Conservation (phyloP, 2,113 vertebrate genomes). For the Callorhinus ursinus region DNA sequence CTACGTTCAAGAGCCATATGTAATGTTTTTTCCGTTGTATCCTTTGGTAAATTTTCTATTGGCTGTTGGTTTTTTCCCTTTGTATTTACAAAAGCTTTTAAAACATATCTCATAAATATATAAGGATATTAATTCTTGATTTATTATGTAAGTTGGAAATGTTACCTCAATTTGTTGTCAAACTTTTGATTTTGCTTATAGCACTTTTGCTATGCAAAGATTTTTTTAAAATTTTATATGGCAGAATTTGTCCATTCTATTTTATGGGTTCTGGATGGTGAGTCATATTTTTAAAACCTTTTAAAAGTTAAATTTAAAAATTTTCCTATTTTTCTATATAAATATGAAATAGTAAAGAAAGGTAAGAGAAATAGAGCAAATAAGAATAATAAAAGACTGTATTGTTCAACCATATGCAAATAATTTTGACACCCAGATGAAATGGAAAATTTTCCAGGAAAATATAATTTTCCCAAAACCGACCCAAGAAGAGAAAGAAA, state of each 20-base stretch:
- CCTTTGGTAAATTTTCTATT: slow-evolving; percentile 8
- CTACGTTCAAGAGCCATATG: neutral
- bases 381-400: neutral
- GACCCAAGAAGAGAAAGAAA: slow-evolving; percentile 16
- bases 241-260: neutral
- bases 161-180: neutral
- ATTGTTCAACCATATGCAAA: neutral
- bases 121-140: neutral
- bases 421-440: neutral
- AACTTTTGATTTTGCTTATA: neutral
- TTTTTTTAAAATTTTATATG: neutral
- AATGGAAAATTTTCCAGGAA: slow-evolving; percentile 8
- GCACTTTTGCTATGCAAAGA: neutral
- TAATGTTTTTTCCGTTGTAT: neutral
- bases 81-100: neutral
- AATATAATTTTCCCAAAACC: slow-evolving; percentile 31
- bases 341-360: neutral
- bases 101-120: neutral
- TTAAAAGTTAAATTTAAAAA: neutral
- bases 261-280: neutral
- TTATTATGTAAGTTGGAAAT: neutral
- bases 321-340: neutral
- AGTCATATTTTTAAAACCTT: neutral
- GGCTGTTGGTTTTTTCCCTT: neutral
- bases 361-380: neutral